Evolutionary conservation across 1,140 invertebrate species (phyloP).

Genomic region (Maniola jurtina): DNA sequence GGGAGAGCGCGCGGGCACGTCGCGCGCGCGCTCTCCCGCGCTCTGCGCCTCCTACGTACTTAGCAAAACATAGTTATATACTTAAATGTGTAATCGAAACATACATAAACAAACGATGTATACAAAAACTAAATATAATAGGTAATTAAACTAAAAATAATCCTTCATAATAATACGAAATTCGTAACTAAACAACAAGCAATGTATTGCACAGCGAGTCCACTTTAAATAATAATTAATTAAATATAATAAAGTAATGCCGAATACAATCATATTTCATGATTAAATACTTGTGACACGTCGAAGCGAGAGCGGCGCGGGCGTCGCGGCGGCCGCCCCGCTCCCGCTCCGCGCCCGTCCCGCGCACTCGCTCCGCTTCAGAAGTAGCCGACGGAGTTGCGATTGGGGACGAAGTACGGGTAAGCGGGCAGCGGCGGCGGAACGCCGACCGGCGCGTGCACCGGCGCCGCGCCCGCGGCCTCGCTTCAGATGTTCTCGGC

Average conservation of each 20-base stretch:
- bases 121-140: constrained; percentile 48
- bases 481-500: constrained; percentile 72
- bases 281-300: constrained; percentile 31
- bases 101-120: constrained; percentile 52
- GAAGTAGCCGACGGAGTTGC: constrained; percentile 68
- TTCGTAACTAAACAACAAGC: constrained; percentile 73
- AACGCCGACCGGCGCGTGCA: constrained; percentile 40
- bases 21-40: constrained; percentile 27
- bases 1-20: constrained; percentile 30
- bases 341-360: constrained; percentile 3
- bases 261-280: constrained; percentile 35
- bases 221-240: constrained; percentile 69
- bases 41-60: constrained; percentile 22
- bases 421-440: constrained; percentile 70
- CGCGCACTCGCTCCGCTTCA: constrained; percentile 30
- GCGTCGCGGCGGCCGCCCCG: constrained; percentile 1
- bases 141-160: constrained; percentile 62
- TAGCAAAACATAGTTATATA: constrained; percentile 40
- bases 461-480: constrained; percentile 62
- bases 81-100: constrained; percentile 53
- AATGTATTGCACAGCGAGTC: constrained; percentile 74
- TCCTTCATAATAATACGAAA: constrained; percentile 58
- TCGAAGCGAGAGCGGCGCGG: not conserved
- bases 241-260: constrained; percentile 61
- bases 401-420: constrained; percentile 68